Evolutionary conservation across 2,888 invertebrate genomes (phyloP), one percentile per base, ranked within the genome.

Genomic region (Hirtodrosophila histrioides): DNA sequence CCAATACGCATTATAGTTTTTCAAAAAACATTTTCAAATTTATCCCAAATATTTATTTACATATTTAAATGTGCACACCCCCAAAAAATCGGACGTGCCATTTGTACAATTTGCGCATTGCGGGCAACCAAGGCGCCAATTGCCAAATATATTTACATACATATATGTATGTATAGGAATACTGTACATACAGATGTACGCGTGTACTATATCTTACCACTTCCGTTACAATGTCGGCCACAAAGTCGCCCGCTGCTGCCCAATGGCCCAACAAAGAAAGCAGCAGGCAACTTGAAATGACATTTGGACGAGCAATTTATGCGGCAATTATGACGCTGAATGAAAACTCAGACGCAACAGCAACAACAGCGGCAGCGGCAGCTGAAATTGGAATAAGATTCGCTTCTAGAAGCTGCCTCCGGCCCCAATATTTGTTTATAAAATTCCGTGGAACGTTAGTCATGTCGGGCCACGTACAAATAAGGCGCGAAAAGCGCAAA

Each of bases 401-500:
- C 56, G 17, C 48, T 62, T 78, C 74, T 61, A 53, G 71, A 62
- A 72, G 60, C 69, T 53, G 67, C 63, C 75, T 69, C 64, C 67
- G 50, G 37, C 31, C 62, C 44, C 35, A 63, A 41, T 55, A 3
- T 44, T 86, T 83, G 82, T 86, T 83, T 83, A 83, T 78, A 65
- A 81, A 81, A 83, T 83, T 81, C 86, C 86, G 43, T 54, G 53
- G 31, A 31, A 35, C 48, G 65, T 84, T 78, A 83, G 74, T 83
- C 82, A 83, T 78, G 46, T 23, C 46, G 44, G 37, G n/a, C 29
- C 27, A 24, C 54, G 51, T 76, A 88, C 84, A 87, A 87, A 84
- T 84, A 84, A 87, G 84, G 84, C 84, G 84, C 85, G 84, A 81
- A 81, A 86, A 70, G 33, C 63, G 63, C 60, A 50, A 50, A 55